Conservation (phyloP, 64 coral and sea anemone species). For the Trachythela sp. region DNA sequence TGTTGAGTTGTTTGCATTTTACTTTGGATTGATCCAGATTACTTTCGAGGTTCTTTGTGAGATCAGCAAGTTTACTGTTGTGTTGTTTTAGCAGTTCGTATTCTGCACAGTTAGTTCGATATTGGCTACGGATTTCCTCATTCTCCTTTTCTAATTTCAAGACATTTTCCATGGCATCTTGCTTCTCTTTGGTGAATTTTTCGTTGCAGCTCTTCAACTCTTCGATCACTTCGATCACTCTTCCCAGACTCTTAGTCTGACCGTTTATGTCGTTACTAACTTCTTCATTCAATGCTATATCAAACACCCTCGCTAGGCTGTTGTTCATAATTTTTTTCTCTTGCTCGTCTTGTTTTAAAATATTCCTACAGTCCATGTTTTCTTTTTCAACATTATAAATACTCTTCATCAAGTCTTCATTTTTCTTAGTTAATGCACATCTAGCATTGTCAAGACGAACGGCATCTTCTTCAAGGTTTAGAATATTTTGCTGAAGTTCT, state of each 20-base stretch:
- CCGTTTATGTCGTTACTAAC: not conserved
- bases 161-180: too few species aligned
- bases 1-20: not conserved
- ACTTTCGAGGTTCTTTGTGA: too few species aligned
- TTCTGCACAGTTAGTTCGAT: too few species aligned
- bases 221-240: not conserved
- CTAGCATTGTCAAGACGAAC: not conserved
- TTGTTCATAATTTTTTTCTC: not conserved
- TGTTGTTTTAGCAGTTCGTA: too few species aligned
- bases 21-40: too few species aligned
- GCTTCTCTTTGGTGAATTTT: not conserved
- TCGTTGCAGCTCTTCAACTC: not conserved
- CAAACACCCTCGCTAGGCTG: not conserved
- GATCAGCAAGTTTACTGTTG: too few species aligned
- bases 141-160: too few species aligned
- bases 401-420: not conserved
- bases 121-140: too few species aligned
- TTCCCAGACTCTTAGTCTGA: not conserved
- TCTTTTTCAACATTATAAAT: not conserved
- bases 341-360: not conserved
- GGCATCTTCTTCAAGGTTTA: not conserved
- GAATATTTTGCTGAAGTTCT: not conserved
- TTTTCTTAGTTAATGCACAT: not conserved
- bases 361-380: not conserved
- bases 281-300: not conserved